A percentile compares a stretch with the other conserved stretches of the same genome.
Evolutionary conservation across 2,113 vertebrate species (phyloP).

Genomic region (Scolopax mira): DNA sequence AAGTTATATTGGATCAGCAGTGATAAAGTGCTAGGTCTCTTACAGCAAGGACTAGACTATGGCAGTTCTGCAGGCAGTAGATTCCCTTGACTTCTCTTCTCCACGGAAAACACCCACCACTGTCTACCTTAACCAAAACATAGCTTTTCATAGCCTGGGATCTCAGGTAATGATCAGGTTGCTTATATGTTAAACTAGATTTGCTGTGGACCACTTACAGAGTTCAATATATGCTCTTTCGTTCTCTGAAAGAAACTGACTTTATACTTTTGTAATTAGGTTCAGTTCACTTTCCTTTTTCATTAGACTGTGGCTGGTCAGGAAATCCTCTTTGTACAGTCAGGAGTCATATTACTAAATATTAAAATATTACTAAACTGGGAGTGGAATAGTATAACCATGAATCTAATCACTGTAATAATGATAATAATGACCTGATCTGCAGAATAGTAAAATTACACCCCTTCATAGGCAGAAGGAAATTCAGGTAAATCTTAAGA

Average conservation of each 20-base stretch:
- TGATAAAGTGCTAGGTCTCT: not conserved
- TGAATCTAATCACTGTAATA: not conserved
- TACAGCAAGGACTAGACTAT: not conserved
- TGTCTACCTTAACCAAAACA: not conserved
- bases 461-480: not conserved
- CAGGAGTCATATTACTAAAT: not conserved
- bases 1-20: fast-evolving
- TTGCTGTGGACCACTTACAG: not conserved
- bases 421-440: not conserved
- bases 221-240: not conserved
- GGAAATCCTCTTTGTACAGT: not conserved
- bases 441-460: not conserved
- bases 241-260: not conserved
- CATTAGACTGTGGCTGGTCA: not conserved
- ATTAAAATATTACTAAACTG: not conserved
- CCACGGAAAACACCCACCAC: not conserved
- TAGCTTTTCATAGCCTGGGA: not conserved
- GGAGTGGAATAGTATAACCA: not conserved
- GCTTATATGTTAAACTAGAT: not conserved
- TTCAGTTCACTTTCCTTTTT: not conserved
- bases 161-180: not conserved
- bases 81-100: not conserved
- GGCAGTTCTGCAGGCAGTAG: not conserved
- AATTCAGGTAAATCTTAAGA: not conserved
- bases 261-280: not conserved